Conservation (phyloP, 2,113 vertebrate genomes). For the Poicephalus meyeri region DNA sequence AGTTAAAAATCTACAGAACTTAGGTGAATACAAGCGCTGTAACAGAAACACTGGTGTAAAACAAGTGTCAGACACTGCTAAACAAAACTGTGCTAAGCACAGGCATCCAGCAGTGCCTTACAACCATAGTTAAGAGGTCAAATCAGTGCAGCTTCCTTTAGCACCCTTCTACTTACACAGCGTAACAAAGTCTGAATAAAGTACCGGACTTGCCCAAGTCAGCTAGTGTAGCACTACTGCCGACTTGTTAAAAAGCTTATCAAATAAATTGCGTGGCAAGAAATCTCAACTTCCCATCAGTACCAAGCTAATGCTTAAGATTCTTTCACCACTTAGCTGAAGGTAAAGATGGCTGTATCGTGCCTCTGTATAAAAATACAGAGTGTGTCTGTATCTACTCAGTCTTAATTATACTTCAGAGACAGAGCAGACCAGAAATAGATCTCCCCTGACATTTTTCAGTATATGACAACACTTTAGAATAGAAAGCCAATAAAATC, state of each 20-base stretch:
- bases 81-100: neutral
- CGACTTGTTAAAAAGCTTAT: neutral
- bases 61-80: neutral
- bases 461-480: neutral
- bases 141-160: neutral
- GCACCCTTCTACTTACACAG: neutral
- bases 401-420: neutral
- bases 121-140: neutral
- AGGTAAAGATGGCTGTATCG: neutral
- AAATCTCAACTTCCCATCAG: neutral
- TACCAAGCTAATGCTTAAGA: neutral
- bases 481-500: neutral
- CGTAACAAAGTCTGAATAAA: neutral
- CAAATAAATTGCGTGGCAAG: neutral
- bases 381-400: neutral
- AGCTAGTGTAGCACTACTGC: fast-evolving
- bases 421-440: neutral
- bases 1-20: neutral
- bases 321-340: neutral
- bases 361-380: neutral
- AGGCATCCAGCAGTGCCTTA: neutral
- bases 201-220: neutral
- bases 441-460: neutral
- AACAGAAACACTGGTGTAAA: neutral
- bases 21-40: neutral